Percentiles rank a stretch among this genome's conserved stretches.
These are phyloP conservation scores for Chaenocephalus aceratus DNA, from an alignment of 2,113 vertebrate species.

Conservation along the genomic window DNA sequence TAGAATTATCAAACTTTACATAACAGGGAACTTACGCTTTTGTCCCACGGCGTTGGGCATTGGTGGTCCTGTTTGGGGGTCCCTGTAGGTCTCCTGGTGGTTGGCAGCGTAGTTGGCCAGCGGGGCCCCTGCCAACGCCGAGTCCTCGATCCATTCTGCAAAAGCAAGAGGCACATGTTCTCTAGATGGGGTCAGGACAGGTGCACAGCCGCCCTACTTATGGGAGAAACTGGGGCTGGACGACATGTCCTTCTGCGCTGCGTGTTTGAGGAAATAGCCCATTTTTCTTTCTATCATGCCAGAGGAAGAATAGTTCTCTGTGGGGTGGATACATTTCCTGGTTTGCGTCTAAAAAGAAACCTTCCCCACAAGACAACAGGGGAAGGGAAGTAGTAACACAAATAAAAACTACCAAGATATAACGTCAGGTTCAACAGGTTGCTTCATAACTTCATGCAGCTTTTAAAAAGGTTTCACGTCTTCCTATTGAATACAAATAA, in stretches of 20 bases:
- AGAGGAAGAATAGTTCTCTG: not conserved
- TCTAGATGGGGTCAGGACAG: slow-evolving; percentile 58
- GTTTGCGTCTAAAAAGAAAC: not conserved
- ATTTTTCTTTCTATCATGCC: not conserved
- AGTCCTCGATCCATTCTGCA: slow-evolving; percentile 97
- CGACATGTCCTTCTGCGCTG: slow-evolving; percentile 2
- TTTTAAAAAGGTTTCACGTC: slow-evolving; percentile 8
- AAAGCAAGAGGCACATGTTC: slow-evolving; percentile 75
- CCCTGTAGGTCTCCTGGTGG: slow-evolving; percentile 93
- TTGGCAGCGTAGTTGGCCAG: slow-evolving; percentile 88
- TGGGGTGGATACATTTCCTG: not conserved
- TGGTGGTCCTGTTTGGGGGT: slow-evolving; percentile 82
- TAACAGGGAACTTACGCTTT: slow-evolving; percentile 79
- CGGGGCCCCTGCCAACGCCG: slow-evolving; percentile 88
- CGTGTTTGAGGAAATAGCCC: slow-evolving; percentile 4
- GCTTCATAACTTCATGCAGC: not conserved
- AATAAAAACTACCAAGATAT: not conserved
- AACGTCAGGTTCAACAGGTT: not conserved
- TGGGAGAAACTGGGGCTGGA: slow-evolving; percentile 16
- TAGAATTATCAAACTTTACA: not conserved
- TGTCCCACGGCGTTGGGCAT: slow-evolving; percentile 80
- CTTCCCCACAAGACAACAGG: not conserved
- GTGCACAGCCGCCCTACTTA: slow-evolving; percentile 28
- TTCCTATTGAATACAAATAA: slow-evolving; percentile 1
- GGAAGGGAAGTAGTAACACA: not conserved